phyloP scores from a whole-genome alignment of 2,888 invertebrate genomes.

The Clivina fossor region DNA sequence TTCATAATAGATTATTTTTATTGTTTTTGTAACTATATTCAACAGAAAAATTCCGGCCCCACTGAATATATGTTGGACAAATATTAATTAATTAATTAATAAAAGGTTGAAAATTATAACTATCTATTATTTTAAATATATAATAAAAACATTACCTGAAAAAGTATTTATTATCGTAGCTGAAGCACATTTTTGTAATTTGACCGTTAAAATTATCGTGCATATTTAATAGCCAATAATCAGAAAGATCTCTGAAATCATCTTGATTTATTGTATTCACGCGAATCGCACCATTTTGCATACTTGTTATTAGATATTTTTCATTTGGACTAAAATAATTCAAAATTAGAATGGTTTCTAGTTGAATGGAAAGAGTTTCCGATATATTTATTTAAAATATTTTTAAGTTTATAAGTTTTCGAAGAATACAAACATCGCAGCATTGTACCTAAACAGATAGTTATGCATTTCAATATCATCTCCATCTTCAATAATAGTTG shows the following conservation, averaged over 20 bases:
- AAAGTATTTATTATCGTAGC: constrained; percentile 60
- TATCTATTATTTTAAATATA: constrained; percentile 4
- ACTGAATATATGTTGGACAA: constrained; percentile 42
- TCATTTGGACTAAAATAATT: constrained; percentile 53
- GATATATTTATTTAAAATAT: no score
- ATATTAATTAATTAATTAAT: no score
- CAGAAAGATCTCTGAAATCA: constrained; percentile 59
- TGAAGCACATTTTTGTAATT: constrained; percentile 65
- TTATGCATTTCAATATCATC: constrained; percentile 62
- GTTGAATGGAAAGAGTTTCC: no score
- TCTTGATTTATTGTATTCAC: constrained; percentile 56
- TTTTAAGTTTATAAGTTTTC: neutral
- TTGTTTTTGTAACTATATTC: neutral
- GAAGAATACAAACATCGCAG: no score
- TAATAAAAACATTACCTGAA: constrained; percentile 41
- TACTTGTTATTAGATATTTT: constrained; percentile 61
- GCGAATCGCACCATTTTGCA: constrained; percentile 63
- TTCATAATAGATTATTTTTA: no score
- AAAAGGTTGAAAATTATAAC: no score
- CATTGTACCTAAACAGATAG: constrained; percentile 58
- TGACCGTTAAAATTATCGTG: constrained; percentile 73
- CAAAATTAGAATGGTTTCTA: neutral
- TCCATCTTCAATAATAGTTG: constrained; percentile 56
- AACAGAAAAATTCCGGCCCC: neutral
- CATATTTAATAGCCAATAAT: constrained; percentile 72